Evolutionary conservation across 2,888 invertebrate genomes (phyloP), one percentile per base, ranked within the genome.

Genomic region (Laspeyria flexula): DNA sequence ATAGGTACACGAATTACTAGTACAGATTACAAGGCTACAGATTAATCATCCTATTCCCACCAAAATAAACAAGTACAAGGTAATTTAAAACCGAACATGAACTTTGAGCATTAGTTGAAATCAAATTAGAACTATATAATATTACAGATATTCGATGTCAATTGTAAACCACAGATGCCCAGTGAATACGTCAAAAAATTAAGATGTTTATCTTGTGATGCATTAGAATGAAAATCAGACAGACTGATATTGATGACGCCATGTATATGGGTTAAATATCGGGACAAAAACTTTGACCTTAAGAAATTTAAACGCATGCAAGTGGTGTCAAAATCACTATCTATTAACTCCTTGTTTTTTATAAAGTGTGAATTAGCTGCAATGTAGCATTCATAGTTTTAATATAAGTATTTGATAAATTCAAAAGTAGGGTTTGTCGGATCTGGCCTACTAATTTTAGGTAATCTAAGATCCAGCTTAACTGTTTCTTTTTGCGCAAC

Each of bases 121-220:
- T 69, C 50, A 58, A 59, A 60, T 58, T 60, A 50, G 23, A 67
- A 52, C 51, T 62, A 60, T 62, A 49, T 71, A 50, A 55, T 54
- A 55, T 71, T 56, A 67, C 65, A 67, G 49, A 60, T 48, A 47
- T 48, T 46, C 27, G 49, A 59, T 16, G 68, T 71, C 65, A 65
- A 61, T 65, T 57, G 61, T 61, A 59, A 64, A 65, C 65, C 68
- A 61, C 68, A 59, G 45, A 56, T 51, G 55, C 47, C 40, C 68
- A 69, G 41, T 71, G 68, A 61, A 61, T 68, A 46, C 58, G 73
- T 73, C 75, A 73, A 64, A 71, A 71, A 76, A 71, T 60, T 68
- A 63, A 71, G 71, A 75, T 65, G 58, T 71, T 59, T 71, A 70
- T 73, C 60, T 65, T 62, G 53, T 67, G 70, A 73, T 63, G 43